A percentile compares a stretch with the other conserved stretches of the same genome.
Conservation (phyloP, 2,113 vertebrate genomes). For the Stomatorhinus ivindoensis region DNA sequence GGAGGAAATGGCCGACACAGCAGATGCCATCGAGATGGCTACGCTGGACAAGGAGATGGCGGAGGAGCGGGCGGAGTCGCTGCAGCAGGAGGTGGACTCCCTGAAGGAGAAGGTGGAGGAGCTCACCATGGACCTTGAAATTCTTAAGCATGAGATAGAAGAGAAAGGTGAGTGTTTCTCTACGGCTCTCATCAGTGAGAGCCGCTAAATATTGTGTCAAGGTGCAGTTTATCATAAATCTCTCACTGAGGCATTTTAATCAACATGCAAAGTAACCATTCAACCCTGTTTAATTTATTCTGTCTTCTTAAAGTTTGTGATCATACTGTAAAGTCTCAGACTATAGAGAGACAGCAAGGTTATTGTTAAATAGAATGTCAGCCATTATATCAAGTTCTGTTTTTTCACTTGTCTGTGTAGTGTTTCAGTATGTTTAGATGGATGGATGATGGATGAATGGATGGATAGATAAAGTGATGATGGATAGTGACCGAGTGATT, state of each 20-base stretch:
- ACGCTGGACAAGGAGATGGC: slow-evolving; percentile 99
- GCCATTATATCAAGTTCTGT: not conserved
- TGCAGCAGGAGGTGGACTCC: slow-evolving; percentile 73
- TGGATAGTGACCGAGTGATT: not conserved
- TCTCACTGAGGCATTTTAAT: not conserved
- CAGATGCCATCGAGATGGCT: slow-evolving; percentile 95
- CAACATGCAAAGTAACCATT: not conserved
- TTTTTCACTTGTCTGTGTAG: not conserved
- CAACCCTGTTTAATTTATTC: not conserved
- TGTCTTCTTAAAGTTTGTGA: not conserved
- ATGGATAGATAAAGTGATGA: not conserved
- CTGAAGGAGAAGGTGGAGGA: slow-evolving; percentile 76
- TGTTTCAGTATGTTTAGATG: not conserved
- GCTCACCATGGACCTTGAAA: slow-evolving; percentile 90
- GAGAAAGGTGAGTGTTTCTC: slow-evolving; percentile 74
- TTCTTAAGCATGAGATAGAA: slow-evolving; percentile 91
- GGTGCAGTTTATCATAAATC: not conserved
- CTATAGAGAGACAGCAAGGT: not conserved
- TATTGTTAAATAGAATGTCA: not conserved
- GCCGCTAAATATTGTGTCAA: not conserved
- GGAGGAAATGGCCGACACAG: slow-evolving; percentile 97
- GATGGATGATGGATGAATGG: not conserved
- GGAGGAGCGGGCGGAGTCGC: slow-evolving; percentile 86
- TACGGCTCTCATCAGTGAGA: not conserved
- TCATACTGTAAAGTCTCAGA: not conserved